Conservation (phyloP, 2,113 vertebrate species). For the Tragelaphus buxtoni region DNA sequence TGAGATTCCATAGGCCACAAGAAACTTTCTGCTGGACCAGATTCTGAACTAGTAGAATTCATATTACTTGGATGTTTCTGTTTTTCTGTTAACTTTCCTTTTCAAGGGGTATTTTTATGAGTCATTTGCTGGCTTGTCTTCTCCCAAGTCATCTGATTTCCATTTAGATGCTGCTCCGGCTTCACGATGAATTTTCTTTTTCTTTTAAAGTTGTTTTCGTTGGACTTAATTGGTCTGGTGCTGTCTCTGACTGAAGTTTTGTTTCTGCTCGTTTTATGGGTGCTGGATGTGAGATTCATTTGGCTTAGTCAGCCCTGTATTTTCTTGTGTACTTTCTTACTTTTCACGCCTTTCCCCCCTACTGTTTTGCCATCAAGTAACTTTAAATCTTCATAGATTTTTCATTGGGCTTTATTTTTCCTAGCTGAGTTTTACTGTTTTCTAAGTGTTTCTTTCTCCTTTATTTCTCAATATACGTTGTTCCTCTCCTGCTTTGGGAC, state of each 20-base stretch:
- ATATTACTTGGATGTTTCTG: not conserved
- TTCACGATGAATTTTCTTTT: slow-evolving; percentile 2
- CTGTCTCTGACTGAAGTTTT: not conserved
- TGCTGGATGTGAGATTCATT: not conserved
- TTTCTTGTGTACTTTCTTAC: not conserved
- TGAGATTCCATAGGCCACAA: not conserved
- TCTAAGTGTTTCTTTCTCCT: not conserved
- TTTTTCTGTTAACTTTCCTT: slow-evolving; percentile 52
- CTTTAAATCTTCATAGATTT: not conserved
- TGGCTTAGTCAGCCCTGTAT: not conserved
- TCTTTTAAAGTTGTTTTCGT: not conserved
- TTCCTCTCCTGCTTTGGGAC: not conserved
- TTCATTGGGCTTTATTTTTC: not conserved
- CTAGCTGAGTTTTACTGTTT: not conserved
- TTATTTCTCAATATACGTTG: not conserved
- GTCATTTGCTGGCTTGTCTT: slow-evolving; percentile 22
- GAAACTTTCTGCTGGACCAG: not conserved
- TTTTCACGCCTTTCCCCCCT: not conserved
- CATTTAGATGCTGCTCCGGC: slow-evolving; percentile 46
- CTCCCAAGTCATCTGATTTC: slow-evolving; percentile 45
- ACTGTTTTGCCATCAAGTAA: not conserved
- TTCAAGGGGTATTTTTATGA: slow-evolving; percentile 37
- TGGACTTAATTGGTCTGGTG: not conserved
- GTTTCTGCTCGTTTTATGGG: slow-evolving; percentile 14
- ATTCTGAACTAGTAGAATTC: not conserved